These are phyloP conservation scores for Nasonovia ribisnigri DNA, from an alignment of 2,888 invertebrate genomes.

Conservation along the genomic window DNA sequence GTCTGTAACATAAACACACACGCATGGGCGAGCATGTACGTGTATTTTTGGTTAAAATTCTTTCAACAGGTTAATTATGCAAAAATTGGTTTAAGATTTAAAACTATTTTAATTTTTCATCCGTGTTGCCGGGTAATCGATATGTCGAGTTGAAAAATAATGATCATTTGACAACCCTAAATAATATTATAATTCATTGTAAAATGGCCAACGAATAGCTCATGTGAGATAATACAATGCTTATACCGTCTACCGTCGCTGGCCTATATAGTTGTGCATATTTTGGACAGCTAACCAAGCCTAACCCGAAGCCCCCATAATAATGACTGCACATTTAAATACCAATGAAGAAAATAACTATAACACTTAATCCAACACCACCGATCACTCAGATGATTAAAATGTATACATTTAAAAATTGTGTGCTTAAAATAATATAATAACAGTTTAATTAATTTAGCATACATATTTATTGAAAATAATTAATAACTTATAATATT, in stretches of 20 bases:
- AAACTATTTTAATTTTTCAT: neutral
- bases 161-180: neutral
- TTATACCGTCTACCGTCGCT: neutral
- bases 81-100: neutral
- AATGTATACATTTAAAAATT: neutral
- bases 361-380: neutral
- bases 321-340: neutral
- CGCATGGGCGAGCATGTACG: neutral
- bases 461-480: neutral
- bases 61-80: neutral
- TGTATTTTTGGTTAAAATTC: neutral
- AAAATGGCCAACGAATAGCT: neutral
- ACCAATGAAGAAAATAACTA: neutral
- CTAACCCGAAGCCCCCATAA: neutral
- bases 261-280: neutral
- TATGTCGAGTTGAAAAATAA: too few relatives aligned
- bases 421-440: neutral
- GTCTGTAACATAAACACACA: slow-evolving; percentile 79
- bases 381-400: neutral
- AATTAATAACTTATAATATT: neutral
- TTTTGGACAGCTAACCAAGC: neutral
- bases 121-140: too few relatives aligned
- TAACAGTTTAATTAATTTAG: neutral
- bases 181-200: neutral
- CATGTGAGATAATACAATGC: too few relatives aligned